These are phyloP conservation scores for Pocillopora damicornis DNA, from an alignment of 64 coral and sea anemone genomes.

Conservation along the genomic window DNA sequence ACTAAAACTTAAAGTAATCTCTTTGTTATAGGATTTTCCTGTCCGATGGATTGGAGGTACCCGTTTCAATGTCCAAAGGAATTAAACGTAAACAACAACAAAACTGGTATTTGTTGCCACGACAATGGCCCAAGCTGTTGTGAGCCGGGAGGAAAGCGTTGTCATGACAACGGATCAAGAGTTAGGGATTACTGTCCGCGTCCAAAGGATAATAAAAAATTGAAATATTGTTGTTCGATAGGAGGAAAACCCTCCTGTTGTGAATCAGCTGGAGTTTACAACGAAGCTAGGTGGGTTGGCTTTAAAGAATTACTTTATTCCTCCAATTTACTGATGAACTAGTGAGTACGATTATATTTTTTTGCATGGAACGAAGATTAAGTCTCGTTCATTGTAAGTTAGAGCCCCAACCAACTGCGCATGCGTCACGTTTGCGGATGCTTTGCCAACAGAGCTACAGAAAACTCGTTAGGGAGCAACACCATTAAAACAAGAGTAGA, in stretches of 20 bases:
- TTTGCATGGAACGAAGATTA: no score
- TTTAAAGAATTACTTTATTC: background rate
- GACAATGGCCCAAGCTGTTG: slow-evolving; percentile 42
- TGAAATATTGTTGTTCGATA: slow-evolving; percentile 35
- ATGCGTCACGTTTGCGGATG: no score
- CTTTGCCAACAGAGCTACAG: no score
- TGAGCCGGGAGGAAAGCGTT: slow-evolving; percentile 28
- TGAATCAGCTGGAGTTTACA: background rate
- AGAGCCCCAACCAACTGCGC: no score
- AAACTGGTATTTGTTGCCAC: slow-evolving; percentile 43
- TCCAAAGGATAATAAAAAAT: slow-evolving; percentile 18
- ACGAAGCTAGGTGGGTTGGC: background rate
- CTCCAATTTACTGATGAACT: background rate
- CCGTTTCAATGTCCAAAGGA: slow-evolving; percentile 46
- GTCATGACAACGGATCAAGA: slow-evolving; percentile 26
- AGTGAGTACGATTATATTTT: background rate
- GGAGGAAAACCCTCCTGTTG: slow-evolving; percentile 45
- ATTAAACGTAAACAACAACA: background rate
- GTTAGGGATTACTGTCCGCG: slow-evolving; percentile 57
- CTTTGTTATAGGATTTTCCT: slow-evolving; percentile 9
- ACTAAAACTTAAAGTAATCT: background rate
- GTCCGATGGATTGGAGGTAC: slow-evolving; percentile 39
- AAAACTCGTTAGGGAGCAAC: no score
- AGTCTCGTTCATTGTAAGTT: no score
- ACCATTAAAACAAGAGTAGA: no score